Conservation (phyloP, 2,113 vertebrate species). For the Paraplagusia blochii region DNA sequence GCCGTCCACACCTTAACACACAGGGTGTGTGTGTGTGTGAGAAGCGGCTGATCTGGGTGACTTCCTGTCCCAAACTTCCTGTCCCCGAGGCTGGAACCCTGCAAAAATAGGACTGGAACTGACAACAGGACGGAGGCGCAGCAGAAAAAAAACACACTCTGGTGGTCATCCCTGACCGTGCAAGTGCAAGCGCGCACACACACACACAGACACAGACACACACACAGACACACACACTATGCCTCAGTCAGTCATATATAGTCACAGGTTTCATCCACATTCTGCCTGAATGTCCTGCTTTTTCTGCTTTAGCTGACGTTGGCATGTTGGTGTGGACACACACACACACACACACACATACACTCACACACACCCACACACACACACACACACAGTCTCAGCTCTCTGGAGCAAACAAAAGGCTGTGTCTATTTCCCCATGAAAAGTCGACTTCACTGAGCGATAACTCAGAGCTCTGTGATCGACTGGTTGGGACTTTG, state of each 20-base stretch:
- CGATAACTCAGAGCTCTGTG: too few relatives aligned
- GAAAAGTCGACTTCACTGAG: too few relatives aligned
- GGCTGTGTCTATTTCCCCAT: too few relatives aligned
- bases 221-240: conserved; percentile 12
- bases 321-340: conserved; percentile 49
- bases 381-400: not conserved
- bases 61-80: too few relatives aligned
- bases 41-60: too few relatives aligned
- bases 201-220: conserved; percentile 20
- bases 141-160: conserved; percentile 19
- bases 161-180: conserved; percentile 8
- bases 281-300: conserved; percentile 42
- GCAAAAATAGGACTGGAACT: conserved; percentile 15
- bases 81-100: not conserved
- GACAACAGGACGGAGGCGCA: conserved; percentile 13
- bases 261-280: conserved; percentile 69
- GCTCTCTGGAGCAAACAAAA: not conserved
- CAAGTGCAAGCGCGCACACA: not conserved
- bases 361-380: conserved; percentile 5
- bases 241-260: conserved; percentile 52
- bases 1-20: too few relatives aligned
- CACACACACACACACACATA: conserved; percentile 22
- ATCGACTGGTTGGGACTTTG: too few relatives aligned
- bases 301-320: conserved; percentile 52
- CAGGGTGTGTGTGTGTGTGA: too few relatives aligned